Evolutionary conservation across 1,140 invertebrate species (phyloP).

Genomic region (Drosophila pectinifera): DNA sequence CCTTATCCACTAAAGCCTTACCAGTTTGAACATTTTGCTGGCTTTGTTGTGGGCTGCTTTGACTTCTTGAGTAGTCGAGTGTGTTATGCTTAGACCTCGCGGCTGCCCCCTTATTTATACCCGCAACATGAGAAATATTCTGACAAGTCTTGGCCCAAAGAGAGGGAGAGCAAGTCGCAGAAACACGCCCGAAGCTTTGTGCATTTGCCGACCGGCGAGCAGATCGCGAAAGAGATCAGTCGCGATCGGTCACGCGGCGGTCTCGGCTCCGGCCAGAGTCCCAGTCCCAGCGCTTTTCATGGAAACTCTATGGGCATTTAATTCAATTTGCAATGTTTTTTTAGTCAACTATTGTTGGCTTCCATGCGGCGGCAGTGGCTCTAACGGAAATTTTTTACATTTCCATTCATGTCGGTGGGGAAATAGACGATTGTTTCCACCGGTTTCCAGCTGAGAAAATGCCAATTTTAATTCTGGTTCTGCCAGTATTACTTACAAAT

Average conservation of each 20-base stretch:
- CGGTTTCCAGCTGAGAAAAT: conserved; percentile 28
- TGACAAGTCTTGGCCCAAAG: conserved; percentile 48
- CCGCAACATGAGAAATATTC: conserved; percentile 79
- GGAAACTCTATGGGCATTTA: conserved; percentile 38
- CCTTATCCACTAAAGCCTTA: conserved; percentile 55
- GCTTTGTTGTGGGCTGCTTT: conserved; percentile 26
- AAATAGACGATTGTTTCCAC: conserved; percentile 38
- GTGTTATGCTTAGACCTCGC: conserved; percentile 69
- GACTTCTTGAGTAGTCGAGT: conserved; percentile 71
- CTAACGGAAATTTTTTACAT: conserved; percentile 18
- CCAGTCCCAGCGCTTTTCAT: conserved; percentile 32
- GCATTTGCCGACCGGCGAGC: conserved; percentile 38
- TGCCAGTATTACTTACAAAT: background rate
- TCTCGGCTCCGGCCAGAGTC: conserved; percentile 7
- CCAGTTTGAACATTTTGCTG: conserved; percentile 84
- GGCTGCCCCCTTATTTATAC: conserved; percentile 78
- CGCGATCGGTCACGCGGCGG: conserved; percentile 61
- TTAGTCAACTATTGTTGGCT: conserved; percentile 38
- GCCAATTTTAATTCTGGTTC: background rate
- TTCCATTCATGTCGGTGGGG: conserved; percentile 31
- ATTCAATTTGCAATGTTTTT: conserved; percentile 44
- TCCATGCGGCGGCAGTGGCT: background rate
- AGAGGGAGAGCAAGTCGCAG: conserved; percentile 16
- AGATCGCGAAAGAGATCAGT: conserved; percentile 58
- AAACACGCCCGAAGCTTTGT: conserved; percentile 47